These are phyloP conservation scores for Apis cerana DNA, from an alignment of 1,140 invertebrate species.

Conservation along the genomic window DNA sequence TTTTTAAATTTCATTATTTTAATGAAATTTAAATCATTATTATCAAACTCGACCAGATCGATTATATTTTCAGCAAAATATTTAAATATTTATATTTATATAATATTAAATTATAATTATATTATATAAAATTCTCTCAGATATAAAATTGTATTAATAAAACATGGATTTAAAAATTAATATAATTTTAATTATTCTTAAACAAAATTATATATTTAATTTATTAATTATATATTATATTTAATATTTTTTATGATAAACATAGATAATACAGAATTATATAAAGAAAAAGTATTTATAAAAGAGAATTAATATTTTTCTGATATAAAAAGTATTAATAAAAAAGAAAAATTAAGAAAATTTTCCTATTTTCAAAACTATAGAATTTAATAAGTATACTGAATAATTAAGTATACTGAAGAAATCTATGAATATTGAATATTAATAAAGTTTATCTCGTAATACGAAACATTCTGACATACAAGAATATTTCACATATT, in stretches of 20 bases:
- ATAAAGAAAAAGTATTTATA: constrained; percentile 15
- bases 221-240: constrained; percentile 63
- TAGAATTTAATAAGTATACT: constrained; percentile 11
- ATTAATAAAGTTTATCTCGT: constrained; percentile 20
- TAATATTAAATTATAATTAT: neutral
- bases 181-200: constrained; percentile 28
- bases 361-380: neutral
- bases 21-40: too few species aligned
- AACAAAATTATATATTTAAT: constrained; percentile 43
- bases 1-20: too few species aligned
- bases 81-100: neutral
- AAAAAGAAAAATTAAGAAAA: constrained; percentile 27
- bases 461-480: constrained; percentile 7
- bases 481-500: constrained; percentile 32
- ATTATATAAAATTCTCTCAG: neutral
- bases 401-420: constrained; percentile 14
- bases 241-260: constrained; percentile 51
- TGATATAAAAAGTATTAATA: too few species aligned
- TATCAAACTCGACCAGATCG: neutral
- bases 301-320: too few species aligned
- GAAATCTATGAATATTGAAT: constrained; percentile 2
- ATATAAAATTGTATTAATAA: neutral
- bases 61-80: neutral
- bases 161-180: constrained; percentile 8
- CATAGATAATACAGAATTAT: constrained; percentile 53